Evolutionary conservation across 1,140 invertebrate genomes (phyloP), one percentile per base, ranked within the genome.

Genomic region (Leguminivora glycinivorella): DNA sequence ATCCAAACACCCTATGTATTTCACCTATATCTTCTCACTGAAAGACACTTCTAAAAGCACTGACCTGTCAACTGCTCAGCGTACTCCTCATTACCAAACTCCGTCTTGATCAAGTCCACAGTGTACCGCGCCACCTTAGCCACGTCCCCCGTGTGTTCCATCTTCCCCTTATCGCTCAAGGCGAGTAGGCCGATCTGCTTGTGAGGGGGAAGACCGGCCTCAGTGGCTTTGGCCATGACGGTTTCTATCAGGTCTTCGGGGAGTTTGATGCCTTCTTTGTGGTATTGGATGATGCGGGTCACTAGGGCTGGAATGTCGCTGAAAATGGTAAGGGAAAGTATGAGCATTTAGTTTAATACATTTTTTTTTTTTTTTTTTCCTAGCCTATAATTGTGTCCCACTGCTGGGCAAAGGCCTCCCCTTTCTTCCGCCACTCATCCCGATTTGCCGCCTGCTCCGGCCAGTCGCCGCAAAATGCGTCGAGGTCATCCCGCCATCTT

Each of bases 211-310:
- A 89, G 74, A 0, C 79, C 77, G n/a, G 69, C 70, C 17, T 68
- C 69, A 1, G 72, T 31, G 4, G 80, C 79, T 56, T 68, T 63
- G 67, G 56, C 66, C 72, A 81, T 66, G 24, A 76, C 75, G 1
- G 7, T 25, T 25, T 83, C 81, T 0, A 87, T 14, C 1, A 83
- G 43, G 1, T 80, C 81, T 24, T 83, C 80, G 2, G 76, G 47
- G n/a, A 88, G 71, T 68, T 77, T 72, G 19, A 76, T 74, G 29
- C 84, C 85, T 14, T 85, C 87, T 60, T 86, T 87, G 77, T 84
- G 78, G 76, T 83, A 86, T 22, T 86, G 80, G 2, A 70, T 75
- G 17, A 89, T 14, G 2, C 87, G 82, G n/a, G 58, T 43, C 47
- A 83, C 80, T 5, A 88, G 56, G 1, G 47, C 76, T 56, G 81